Conservation (phyloP, 2,113 vertebrate species). For the Syrrhaptes paradoxus region DNA sequence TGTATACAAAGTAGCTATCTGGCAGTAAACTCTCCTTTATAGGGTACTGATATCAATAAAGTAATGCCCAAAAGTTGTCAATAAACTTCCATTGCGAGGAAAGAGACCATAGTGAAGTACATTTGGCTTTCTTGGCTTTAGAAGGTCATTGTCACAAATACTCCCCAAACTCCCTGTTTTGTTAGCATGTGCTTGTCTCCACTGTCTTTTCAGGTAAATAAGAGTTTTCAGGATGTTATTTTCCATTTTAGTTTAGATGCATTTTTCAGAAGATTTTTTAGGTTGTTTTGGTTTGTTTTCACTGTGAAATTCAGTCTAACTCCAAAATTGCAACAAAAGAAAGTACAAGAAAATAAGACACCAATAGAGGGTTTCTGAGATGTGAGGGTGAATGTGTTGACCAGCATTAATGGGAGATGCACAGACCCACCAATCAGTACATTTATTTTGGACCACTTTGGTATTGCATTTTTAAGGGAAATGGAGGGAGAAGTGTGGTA, state of each 20-base stretch:
- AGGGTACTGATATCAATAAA: not conserved
- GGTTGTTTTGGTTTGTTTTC: not conserved
- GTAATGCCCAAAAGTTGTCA: not conserved
- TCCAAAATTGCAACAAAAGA: not conserved
- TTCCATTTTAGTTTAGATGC: not conserved
- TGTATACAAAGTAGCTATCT: not conserved
- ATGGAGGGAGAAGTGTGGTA: not conserved
- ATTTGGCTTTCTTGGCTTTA: not conserved
- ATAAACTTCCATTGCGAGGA: not conserved
- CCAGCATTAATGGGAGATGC: not conserved
- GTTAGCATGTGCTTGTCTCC: not conserved
- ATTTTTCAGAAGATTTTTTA: not conserved
- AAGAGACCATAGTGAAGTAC: not conserved
- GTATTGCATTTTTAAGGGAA: not conserved
- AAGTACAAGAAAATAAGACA: not conserved
- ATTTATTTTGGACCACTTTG: not conserved
- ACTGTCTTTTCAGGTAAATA: not conserved
- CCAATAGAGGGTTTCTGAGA: not conserved
- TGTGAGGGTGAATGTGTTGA: not conserved
- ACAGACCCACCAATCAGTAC: not conserved
- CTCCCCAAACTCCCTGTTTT: not conserved
- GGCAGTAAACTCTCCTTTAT: not conserved
- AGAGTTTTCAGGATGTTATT: not conserved
- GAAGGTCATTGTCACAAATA: not conserved
- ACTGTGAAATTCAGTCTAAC: not conserved